These are phyloP conservation scores for Hymenopus coronatus DNA, from an alignment of 2,888 invertebrate species.

Conservation along the genomic window DNA sequence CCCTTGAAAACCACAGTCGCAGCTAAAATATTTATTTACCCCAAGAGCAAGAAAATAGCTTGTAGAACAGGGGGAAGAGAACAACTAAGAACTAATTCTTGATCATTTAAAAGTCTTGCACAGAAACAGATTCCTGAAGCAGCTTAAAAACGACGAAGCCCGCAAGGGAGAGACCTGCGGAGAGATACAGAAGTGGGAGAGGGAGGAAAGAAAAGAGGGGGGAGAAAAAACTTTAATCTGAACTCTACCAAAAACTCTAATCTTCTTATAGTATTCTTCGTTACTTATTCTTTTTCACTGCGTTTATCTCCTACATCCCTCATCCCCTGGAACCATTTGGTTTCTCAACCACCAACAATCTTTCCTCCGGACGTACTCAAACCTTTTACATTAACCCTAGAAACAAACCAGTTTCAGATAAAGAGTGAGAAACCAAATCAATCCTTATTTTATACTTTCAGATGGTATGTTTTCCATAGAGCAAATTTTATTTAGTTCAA, in stretches of 20 bases:
- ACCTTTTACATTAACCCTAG: neutral
- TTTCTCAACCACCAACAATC: neutral
- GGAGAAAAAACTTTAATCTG: conserved; percentile 34
- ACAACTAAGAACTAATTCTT: conserved; percentile 49
- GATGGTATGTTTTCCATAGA: neutral
- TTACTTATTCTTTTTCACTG: conserved; percentile 20
- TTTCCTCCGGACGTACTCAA: neutral
- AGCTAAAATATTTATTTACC: neutral
- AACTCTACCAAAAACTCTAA: conserved; percentile 19
- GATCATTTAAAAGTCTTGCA: conserved; percentile 49
- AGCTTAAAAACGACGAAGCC: conserved; percentile 21
- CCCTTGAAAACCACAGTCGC: neutral
- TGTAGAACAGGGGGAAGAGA: neutral
- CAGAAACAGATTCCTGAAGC: conserved; percentile 32
- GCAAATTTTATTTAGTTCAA: neutral
- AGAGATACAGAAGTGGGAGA: conserved; percentile 30
- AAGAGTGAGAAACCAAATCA: conserved; percentile 12
- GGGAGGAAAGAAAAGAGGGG: neutral
- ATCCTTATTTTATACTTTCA: neutral
- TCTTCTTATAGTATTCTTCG: conserved; percentile 19
- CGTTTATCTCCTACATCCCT: conserved; percentile 17
- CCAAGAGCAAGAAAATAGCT: neutral
- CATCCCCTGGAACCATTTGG: neutral
- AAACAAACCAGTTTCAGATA: conserved; percentile 15
- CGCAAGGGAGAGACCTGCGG: conserved; percentile 30